phyloP scores from a whole-genome alignment of 2,888 invertebrate species.

The Cheilosia impressa region DNA sequence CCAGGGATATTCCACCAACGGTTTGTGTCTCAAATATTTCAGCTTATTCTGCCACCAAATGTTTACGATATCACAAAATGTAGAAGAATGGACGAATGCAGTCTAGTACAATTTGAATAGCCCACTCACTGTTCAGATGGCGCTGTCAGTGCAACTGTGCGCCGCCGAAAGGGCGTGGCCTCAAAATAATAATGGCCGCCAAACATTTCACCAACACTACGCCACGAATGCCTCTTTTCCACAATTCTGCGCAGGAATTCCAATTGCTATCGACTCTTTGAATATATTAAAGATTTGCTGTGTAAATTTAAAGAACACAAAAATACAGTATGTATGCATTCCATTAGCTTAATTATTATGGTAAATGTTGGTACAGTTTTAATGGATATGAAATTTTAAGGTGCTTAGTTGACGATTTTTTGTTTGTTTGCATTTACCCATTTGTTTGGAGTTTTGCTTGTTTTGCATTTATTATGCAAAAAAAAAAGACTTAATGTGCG shows the following conservation, averaged over 20 bases:
- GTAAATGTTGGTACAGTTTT: conserved; percentile 49
- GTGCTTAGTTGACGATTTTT: not conserved
- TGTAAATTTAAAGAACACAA: conserved; percentile 13
- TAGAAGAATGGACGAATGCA: not conserved
- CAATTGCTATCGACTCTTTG: too few relatives aligned
- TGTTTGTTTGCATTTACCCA: not conserved
- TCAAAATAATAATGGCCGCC: conserved; percentile 76
- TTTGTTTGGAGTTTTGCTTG: not conserved
- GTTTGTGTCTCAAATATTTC: conserved; percentile 24
- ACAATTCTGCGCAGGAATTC: not conserved
- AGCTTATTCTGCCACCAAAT: not conserved
- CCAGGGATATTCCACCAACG: not conserved
- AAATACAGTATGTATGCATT: conserved; percentile 15
- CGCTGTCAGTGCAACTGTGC: not conserved
- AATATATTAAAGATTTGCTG: too few relatives aligned
- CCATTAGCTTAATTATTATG: conserved; percentile 61
- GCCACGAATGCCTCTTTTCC: not conserved
- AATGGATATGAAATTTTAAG: conserved; percentile 33
- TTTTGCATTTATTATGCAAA: not conserved
- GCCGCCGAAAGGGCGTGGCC: conserved; percentile 70
- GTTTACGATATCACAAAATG: conserved; percentile 39
- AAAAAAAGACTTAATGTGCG: not conserved
- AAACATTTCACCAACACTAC: conserved; percentile 16
- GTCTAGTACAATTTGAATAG: not conserved
- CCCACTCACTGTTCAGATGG: conserved; percentile 12